Conservation (phyloP, 1,140 invertebrate genomes). For the Brachystomella parvula region DNA sequence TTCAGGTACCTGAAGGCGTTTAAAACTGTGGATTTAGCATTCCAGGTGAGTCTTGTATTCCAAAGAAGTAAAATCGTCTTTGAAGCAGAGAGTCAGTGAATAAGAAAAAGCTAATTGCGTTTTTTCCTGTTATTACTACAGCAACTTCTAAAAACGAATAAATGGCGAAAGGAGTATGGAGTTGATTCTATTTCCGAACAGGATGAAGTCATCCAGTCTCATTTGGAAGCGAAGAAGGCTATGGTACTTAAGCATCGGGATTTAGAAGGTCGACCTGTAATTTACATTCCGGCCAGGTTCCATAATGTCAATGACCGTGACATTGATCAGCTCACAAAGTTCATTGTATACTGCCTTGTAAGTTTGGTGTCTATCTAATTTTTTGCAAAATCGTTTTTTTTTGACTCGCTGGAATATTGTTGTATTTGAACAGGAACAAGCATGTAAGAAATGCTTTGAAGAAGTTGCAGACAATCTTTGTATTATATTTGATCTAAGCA, state of each 20-base stretch:
- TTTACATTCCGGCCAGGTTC: constrained; percentile 66
- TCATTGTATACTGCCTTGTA: constrained; percentile 65
- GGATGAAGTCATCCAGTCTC: constrained; percentile 53
- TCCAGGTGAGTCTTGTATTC: constrained; percentile 50
- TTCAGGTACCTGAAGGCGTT: constrained; percentile 60
- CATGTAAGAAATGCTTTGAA: constrained; percentile 65
- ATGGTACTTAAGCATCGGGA: constrained; percentile 59
- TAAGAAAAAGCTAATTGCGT: neutral
- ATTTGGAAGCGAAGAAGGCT: constrained; percentile 54
- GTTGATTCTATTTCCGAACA: constrained; percentile 51
- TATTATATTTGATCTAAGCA: constrained; percentile 64
- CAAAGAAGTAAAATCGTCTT: neutral
- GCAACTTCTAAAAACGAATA: constrained; percentile 67
- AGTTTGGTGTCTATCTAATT: constrained; percentile 31
- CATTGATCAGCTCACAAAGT: constrained; percentile 64
- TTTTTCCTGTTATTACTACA: constrained; percentile 39
- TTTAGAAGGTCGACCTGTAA: constrained; percentile 58
- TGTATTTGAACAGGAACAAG: constrained; percentile 53
- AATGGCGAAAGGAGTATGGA: constrained; percentile 63
- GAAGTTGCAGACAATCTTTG: constrained; percentile 68
- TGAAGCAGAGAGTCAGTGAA: neutral
- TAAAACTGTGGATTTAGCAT: constrained; percentile 59
- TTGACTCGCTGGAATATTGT: neutral
- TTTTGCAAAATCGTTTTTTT: neutral
- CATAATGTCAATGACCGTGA: constrained; percentile 61